Base-by-base conservation (phyloP, 1,140 invertebrate genomes). In the Maniola jurtina region DNA sequence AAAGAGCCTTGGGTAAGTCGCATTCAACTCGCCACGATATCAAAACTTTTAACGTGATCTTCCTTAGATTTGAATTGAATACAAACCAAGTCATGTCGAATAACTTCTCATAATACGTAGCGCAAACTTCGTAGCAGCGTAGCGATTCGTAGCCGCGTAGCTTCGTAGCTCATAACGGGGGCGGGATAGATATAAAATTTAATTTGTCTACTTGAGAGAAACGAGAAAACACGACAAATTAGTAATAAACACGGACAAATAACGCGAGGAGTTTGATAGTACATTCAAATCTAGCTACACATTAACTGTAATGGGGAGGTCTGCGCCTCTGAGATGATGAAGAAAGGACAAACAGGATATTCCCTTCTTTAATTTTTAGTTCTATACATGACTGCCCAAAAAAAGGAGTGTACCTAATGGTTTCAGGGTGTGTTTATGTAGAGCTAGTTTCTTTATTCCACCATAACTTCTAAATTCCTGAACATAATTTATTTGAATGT, bases 181-280 rank as follows among this genome's bases (percentile, higher is more conserved):
- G 59, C 61, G 58, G 71, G 65, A 72, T 66, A 73, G 55, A 71
- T 71, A 74, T 79, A 81, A 84, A 87, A 76, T 83, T 72, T 83
- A 83, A 84, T 83, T 81, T 74, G 13, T 35, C 69, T 66, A 73
- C 70, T 80, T 86, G 75, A 84, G 72, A 73, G 69, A 84, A 84
- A 83, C 60, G 67, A 81, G 80, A 80, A 82, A 83, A 81, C 78
- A 82, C 76, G 81, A 86, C 86, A 86, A 87, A 89, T 89, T 85
- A 84, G 83, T 79, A 82, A 86, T 83, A 84, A 81, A 79, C 78
- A 77, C 75, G 81, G 74, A 83, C 72, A 81, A 89, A 77, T 85
- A 87, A 87, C 82, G 84, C 73, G 57, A 74, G 13, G 84, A 89
- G 83, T 89, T 89, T 87, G 86, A 89, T 89, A 89, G 84, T 89